phyloP scores from a whole-genome alignment of 2,888 invertebrate genomes.

The Drosophila diplacantha region DNA sequence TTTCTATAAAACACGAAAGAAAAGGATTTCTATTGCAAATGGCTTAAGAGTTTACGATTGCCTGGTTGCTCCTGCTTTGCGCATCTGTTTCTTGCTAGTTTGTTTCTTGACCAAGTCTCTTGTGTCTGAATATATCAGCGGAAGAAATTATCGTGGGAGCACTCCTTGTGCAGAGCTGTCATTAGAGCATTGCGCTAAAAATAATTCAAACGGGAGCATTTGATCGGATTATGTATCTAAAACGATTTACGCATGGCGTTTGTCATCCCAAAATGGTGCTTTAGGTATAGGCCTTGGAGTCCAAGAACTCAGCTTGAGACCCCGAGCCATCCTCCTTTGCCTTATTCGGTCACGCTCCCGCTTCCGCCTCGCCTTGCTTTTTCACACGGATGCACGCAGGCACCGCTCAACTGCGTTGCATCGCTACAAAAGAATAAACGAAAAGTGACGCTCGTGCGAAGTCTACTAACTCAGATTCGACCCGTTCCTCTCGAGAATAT shows the following conservation, averaged over 20 bases:
- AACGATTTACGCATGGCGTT: slow-evolving; percentile 51
- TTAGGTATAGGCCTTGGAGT: slow-evolving; percentile 1
- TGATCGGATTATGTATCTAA: slow-evolving; percentile 49
- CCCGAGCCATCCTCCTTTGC: background rate
- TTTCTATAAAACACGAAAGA: slow-evolving; percentile 45
- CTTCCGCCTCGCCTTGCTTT: background rate
- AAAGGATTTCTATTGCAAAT: slow-evolving; percentile 33
- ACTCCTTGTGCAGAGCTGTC: slow-evolving; percentile 6
- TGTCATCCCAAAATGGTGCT: slow-evolving; percentile 4
- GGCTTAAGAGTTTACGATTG: slow-evolving; percentile 19
- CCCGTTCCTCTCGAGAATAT: background rate
- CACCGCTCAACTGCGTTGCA: slow-evolving; percentile 68
- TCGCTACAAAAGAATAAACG: slow-evolving; percentile 60
- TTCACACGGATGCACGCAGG: slow-evolving; percentile 40
- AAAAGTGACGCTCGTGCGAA: slow-evolving; percentile 53
- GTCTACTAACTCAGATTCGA: slow-evolving; percentile 23
- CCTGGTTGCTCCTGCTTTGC: slow-evolving; percentile 15
- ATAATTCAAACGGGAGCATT: slow-evolving; percentile 56
- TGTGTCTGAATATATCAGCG: slow-evolving; percentile 13
- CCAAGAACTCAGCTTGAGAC: slow-evolving; percentile 1
- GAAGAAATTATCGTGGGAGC: slow-evolving; percentile 2
- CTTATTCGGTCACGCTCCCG: background rate
- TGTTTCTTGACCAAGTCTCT: background rate
- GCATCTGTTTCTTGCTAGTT: background rate
- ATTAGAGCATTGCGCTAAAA: slow-evolving; percentile 46